Conservation (phyloP, 2,113 vertebrate genomes). For the Ia io region DNA sequence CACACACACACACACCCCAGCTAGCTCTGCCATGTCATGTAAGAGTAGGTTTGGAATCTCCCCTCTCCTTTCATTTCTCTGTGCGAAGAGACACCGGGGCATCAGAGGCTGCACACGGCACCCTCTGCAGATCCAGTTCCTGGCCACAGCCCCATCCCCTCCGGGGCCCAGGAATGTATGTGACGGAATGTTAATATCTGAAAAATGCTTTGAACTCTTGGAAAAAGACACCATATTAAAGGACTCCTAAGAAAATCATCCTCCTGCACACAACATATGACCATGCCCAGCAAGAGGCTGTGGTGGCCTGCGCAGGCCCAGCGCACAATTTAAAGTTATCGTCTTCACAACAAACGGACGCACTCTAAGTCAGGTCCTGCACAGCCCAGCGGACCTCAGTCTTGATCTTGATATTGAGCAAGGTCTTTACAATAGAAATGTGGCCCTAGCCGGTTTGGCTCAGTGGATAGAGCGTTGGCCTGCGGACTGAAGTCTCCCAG, state of each 20-base stretch:
- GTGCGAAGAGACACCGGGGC: accelerated
- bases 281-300: not conserved
- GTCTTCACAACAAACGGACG: not conserved
- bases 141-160: not conserved
- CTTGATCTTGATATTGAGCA: accelerated
- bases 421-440: not conserved
- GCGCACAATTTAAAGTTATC: not conserved
- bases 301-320: not conserved
- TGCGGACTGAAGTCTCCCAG: too few relatives aligned
- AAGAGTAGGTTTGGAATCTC: not conserved
- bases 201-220: conserved; percentile 35
- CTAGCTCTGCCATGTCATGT: not conserved
- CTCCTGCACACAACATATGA: not conserved
- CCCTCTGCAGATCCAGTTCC: not conserved
- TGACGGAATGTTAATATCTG: not conserved
- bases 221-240: not conserved
- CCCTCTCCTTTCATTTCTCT: not conserved
- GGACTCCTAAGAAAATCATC: not conserved
- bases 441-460: too few relatives aligned
- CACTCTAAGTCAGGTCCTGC: not conserved
- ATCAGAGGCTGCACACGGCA: accelerated
- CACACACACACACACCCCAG: not conserved
- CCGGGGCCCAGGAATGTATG: not conserved
- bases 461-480: too few relatives aligned
- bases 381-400: accelerated